Base-by-base conservation (phyloP, 2,888 invertebrate genomes). In the Eupeodes luniger region DNA sequence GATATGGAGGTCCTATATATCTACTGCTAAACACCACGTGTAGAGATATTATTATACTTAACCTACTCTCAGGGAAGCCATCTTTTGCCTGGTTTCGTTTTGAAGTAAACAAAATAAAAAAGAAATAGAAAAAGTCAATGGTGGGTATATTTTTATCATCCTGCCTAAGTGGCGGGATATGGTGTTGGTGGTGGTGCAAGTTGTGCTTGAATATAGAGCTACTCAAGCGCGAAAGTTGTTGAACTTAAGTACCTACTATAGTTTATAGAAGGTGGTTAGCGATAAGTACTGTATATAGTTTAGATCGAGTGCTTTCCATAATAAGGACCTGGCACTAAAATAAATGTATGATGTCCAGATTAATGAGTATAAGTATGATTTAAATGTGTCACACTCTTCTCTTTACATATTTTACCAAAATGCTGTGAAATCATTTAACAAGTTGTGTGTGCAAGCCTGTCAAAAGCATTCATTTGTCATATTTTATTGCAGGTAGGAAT, bases 41-140 rank as follows among this genome's bases (percentile, higher is more conserved):
- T 40, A 6, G n/a, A 74, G 74, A 44, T 49, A 67, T 0, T 55
- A 51, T 14, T 47, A 75, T 85, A 70, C 88, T 88, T 88, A 88
- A 85, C 88, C 88, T 88, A 88, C 77, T 88, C 78, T 69, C 51
- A 6, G 47, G 36, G 81, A 85, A 84, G 78, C 74, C 75, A 88
- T 81, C 55, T 74, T 75, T 61, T 44, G 61, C 55, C 27, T 34
- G 57, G 49, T 81, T 53, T 64, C 70, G 51, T 81, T 64, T 69
- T 27, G 5, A 4, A 27, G 27, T 49, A 49, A 16, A 40, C 40
- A n/a, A 49, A 19, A 66, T 11, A 57, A 57, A 12, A 57, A 19
- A 64, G 7, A 49, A 19, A 66, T 11, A 57, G 27, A 12, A 57
- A 19, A 64, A 72, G 84, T 62, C 84, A 81, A 85, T 84, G 78